Base-by-base conservation (phyloP, 1,140 invertebrate species). In the Hyles euphorbiae region DNA sequence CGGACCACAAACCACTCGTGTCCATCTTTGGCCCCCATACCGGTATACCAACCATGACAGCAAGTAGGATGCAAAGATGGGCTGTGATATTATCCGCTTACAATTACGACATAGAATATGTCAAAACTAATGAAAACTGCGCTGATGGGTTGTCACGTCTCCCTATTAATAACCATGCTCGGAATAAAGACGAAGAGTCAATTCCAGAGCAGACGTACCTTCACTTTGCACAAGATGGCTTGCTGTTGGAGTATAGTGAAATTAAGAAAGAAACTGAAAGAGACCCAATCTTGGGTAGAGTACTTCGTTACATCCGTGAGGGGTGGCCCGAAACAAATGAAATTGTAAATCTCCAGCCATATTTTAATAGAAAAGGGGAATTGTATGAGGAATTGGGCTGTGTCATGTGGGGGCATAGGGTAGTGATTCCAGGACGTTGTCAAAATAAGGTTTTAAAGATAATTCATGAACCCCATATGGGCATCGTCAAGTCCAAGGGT, bases 401-500 rank as follows among this genome's bases (percentile, higher is more conserved):
- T n/a, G n/a, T n/a, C n/a, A n/a, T n/a, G n/a, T n/a, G n/a, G n/a
- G n/a, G n/a, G n/a, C n/a, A n/a, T n/a, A n/a, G n/a, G n/a, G n/a
- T n/a, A n/a, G n/a, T n/a, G n/a, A n/a, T n/a, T n/a, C n/a, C n/a
- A n/a, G n/a, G n/a, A n/a, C n/a, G n/a, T n/a, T 68, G 62, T 52
- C 50, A 54, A 45, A 33, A 60, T 11, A 53, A 10, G 58, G 60
- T 12, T 11, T 67, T 36, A 8, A 8, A 11, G 34, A 50, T 36
- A 22, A 22, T 70, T 6, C 67, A 70, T 40, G 61, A 66, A 43
- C 36, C 58, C 0, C 63, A 70, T 22, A 68, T 79, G 43, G 87
- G 90, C 2, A 85, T 90, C 7, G 72, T 83, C 3, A 72, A 82
- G 49, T 89, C 63, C 1, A 68, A 65, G 40, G 56, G 49, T 7